These are phyloP conservation scores for Aphidius colemani DNA, from an alignment of 2,888 invertebrate genomes.

Conservation along the genomic window DNA sequence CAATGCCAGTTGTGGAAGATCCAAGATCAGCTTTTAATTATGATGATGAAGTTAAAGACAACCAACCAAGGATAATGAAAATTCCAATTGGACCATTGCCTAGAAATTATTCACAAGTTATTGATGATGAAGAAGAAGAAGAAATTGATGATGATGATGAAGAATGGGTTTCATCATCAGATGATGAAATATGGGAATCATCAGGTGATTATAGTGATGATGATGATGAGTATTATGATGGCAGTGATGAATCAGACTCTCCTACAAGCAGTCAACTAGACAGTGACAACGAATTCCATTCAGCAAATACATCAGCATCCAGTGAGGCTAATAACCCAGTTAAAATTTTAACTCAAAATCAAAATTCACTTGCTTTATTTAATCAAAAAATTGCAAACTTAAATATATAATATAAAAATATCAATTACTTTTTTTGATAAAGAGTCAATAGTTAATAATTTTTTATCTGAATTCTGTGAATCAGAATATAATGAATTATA, in stretches of 20 bases:
- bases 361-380: background rate
- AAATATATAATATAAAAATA: background rate
- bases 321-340: too few relatives aligned
- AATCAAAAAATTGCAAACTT: background rate
- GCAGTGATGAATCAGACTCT: too few relatives aligned
- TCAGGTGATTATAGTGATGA: too few relatives aligned
- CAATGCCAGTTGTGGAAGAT: conserved; percentile 6
- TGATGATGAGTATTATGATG: too few relatives aligned
- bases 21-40: background rate
- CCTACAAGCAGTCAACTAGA: too few relatives aligned
- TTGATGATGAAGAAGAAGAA: background rate
- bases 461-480: background rate
- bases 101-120: background rate
- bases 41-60: background rate
- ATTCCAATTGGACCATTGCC: conserved; percentile 13
- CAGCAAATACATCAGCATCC: too few relatives aligned
- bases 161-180: background rate
- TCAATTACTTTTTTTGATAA: too few relatives aligned
- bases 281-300: too few relatives aligned
- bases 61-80: conserved; percentile 1
- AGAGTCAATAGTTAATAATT: too few relatives aligned
- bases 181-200: background rate
- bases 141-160: conserved; percentile 10
- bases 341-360: too few relatives aligned
- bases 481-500: background rate